Conservation (phyloP, 2,888 invertebrate species). For the Lamproptera curius region DNA sequence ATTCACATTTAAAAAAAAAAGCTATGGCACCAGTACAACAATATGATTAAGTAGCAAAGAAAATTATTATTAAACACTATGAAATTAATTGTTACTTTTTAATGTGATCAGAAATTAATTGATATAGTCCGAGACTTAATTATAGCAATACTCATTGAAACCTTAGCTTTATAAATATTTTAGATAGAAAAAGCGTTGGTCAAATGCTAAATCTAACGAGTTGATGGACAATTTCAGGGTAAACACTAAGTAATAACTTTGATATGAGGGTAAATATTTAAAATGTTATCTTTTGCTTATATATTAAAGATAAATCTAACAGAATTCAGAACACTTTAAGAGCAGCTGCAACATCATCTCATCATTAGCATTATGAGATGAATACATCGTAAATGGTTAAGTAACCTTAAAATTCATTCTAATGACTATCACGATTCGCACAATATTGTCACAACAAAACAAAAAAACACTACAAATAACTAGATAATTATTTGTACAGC, state of each 20-base stretch:
- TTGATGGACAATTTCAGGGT: slow-evolving; percentile 30
- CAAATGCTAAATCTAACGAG: slow-evolving; percentile 30
- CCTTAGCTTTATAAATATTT: slow-evolving; percentile 27
- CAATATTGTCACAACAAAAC: slow-evolving; percentile 63
- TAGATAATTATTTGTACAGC: slow-evolving; percentile 73
- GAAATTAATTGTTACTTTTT: neutral
- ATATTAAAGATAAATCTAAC: slow-evolving; percentile 12
- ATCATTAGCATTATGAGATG: slow-evolving; percentile 34
- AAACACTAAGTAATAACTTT: slow-evolving; percentile 32
- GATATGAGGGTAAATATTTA: slow-evolving; percentile 34
- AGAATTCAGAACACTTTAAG: slow-evolving; percentile 19
- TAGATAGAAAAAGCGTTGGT: slow-evolving; percentile 29
- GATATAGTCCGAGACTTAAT: too few species aligned
- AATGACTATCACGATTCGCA: slow-evolving; percentile 63
- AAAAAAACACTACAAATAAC: slow-evolving; percentile 74
- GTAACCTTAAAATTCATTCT: slow-evolving; percentile 55
- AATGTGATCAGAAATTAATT: slow-evolving; percentile 1
- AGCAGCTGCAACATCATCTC: slow-evolving; percentile 25
- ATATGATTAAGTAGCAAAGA: slow-evolving; percentile 20
- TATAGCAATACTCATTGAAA: slow-evolving; percentile 20
- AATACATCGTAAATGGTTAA: slow-evolving; percentile 45
- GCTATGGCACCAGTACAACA: slow-evolving; percentile 21
- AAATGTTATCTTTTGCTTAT: slow-evolving; percentile 10
- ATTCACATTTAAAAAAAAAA: slow-evolving; percentile 14
- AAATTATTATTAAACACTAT: slow-evolving; percentile 5